These are phyloP conservation scores for Tolypeutes matacus DNA, from an alignment of 2,797 vertebrate genomes.

Conservation along the genomic window DNA sequence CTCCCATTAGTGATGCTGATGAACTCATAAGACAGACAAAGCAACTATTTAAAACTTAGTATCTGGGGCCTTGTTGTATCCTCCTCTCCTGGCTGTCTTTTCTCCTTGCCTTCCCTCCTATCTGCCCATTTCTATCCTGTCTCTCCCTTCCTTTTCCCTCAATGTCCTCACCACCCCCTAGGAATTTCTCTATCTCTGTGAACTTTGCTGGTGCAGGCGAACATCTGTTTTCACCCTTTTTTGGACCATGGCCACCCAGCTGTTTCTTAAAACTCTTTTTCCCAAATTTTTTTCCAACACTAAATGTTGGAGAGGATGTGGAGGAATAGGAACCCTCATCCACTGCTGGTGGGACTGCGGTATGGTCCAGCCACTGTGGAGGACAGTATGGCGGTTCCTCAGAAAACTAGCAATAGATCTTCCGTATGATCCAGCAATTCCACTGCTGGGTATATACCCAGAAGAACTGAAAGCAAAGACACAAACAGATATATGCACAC, in stretches of 20 bases:
- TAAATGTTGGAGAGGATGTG: too few species aligned
- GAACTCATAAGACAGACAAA: slow-evolving; percentile 67
- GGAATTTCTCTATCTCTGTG: slow-evolving; percentile 77
- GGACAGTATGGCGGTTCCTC: too few species aligned
- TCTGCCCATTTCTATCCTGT: neutral
- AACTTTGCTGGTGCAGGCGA: slow-evolving; percentile 73
- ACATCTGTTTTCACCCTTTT: slow-evolving; percentile 47
- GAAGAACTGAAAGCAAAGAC: too few species aligned
- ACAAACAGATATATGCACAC: too few species aligned
- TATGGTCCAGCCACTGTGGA: too few species aligned
- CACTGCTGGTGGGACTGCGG: too few species aligned
- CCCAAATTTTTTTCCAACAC: too few species aligned
- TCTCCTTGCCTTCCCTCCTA: neutral
- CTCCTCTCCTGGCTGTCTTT: neutral
- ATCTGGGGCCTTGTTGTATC: slow-evolving; percentile 36
- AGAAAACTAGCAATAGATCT: too few species aligned
- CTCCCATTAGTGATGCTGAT: slow-evolving; percentile 35
- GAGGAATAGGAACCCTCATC: too few species aligned
- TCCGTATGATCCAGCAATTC: too few species aligned
- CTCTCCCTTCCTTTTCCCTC: slow-evolving; percentile 5
- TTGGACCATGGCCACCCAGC: slow-evolving; percentile 63
- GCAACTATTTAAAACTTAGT: slow-evolving; percentile 52
- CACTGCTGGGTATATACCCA: too few species aligned
- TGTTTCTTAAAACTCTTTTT: slow-evolving; percentile 68
- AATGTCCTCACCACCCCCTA: slow-evolving; percentile 57